These are phyloP conservation scores for Chrysocyon brachyurus DNA, from an alignment of 2,797 vertebrate species.

Conservation along the genomic window DNA sequence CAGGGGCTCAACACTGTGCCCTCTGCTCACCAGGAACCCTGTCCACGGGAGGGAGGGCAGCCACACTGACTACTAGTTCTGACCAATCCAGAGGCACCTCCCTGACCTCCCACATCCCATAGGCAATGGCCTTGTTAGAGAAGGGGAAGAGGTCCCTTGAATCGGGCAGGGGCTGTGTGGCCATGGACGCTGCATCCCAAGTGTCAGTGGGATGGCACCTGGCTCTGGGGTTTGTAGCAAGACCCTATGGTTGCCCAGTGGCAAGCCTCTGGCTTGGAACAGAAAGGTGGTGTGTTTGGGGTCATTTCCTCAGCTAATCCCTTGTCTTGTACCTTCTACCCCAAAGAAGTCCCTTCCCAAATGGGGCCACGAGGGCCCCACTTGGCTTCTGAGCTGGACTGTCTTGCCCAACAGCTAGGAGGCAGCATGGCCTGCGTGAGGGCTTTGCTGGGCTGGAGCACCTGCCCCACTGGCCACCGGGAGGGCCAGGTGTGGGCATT, in stretches of 20 bases:
- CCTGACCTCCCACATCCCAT: neutral
- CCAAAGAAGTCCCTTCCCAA: neutral
- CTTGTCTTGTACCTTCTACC: neutral
- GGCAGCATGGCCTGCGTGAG: accelerated
- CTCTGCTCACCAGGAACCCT: neutral
- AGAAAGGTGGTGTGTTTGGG: neutral
- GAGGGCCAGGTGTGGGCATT: neutral
- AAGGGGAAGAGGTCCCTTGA: neutral
- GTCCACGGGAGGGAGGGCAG: neutral
- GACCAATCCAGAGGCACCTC: neutral
- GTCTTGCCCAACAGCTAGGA: neutral
- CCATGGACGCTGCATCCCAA: neutral
- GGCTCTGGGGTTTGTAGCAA: neutral
- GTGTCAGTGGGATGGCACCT: neutral
- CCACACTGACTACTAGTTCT: neutral
- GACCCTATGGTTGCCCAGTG: neutral
- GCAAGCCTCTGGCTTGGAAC: neutral
- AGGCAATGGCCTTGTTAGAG: neutral
- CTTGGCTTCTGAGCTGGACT: neutral
- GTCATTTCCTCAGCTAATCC: neutral
- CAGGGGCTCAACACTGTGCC: neutral
- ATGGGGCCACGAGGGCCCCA: neutral
- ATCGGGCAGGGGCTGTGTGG: neutral
- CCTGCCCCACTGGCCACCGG: accelerated
- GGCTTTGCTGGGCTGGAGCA: neutral